A percentile compares a stretch with the other conserved stretches of the same genome.
Conservation (phyloP, 2,888 invertebrate species). For the Teleogryllus oceanicus region DNA sequence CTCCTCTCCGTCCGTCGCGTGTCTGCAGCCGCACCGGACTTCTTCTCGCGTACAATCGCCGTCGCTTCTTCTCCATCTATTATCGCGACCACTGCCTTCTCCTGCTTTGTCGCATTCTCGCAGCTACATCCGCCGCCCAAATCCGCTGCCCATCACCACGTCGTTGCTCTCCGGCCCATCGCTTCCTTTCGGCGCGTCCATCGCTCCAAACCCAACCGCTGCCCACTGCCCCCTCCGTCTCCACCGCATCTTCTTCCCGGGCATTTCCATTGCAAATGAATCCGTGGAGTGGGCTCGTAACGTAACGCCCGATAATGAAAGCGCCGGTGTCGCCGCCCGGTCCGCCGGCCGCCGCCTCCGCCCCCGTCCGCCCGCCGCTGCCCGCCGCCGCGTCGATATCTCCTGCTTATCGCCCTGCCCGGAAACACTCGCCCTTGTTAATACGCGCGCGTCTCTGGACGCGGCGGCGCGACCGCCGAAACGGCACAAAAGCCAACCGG, state of each 20-base stretch:
- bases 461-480: not conserved
- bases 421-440: not conserved
- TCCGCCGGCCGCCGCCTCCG: not conserved
- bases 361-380: not conserved
- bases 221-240: not conserved
- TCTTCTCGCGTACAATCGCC: no score
- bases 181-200: no score
- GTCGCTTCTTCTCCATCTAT: no score
- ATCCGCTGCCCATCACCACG: no score
- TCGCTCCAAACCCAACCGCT: no score
- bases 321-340: not conserved
- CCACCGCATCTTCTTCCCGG: not conserved
- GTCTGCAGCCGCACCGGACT: no score
- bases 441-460: not conserved
- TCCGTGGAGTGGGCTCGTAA: not conserved
- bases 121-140: no score
- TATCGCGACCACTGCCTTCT: no score
- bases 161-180: no score
- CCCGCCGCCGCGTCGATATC: not conserved
- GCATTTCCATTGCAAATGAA: slow-evolving; percentile 2
- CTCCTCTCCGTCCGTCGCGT: no score
- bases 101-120: no score
- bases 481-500: not conserved
- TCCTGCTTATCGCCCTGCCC: not conserved
- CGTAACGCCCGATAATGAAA: not conserved